Evolutionary conservation across 2,888 invertebrate genomes (phyloP).

Genomic region (Cyclophora punctaria): DNA sequence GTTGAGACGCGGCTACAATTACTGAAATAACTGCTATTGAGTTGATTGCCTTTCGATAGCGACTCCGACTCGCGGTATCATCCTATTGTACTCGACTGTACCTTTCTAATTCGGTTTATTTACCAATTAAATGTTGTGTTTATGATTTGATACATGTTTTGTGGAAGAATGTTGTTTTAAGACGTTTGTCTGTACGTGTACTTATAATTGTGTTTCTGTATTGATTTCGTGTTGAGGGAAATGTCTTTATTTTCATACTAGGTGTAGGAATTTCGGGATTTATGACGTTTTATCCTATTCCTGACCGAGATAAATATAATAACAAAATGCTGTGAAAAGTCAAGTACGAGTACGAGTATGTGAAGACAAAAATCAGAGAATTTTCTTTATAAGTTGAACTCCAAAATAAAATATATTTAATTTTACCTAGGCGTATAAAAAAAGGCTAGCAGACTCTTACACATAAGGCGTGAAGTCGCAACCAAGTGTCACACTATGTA

Average conservation of each 20-base stretch:
- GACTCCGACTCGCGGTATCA: constrained; percentile 1
- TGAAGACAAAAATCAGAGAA: too few species aligned
- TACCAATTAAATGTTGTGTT: constrained; percentile 8
- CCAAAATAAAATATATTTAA: too few species aligned
- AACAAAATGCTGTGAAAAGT: background rate
- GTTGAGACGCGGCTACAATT: constrained; percentile 22
- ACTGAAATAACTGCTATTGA: constrained; percentile 26
- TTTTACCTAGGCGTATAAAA: too few species aligned
- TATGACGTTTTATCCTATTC: too few species aligned
- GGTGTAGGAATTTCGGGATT: background rate
- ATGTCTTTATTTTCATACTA: background rate
- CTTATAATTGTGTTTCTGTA: background rate
- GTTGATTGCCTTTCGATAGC: constrained; percentile 17
- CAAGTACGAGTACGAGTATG: too few species aligned
- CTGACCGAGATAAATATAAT: too few species aligned
- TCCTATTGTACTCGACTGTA: constrained; percentile 2
- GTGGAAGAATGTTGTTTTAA: too few species aligned
- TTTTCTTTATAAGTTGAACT: too few species aligned
- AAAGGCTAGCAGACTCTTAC: too few species aligned
- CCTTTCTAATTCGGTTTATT: constrained; percentile 5
- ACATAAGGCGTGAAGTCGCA: too few species aligned
- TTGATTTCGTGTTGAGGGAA: background rate
- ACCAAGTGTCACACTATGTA: too few species aligned
- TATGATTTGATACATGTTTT: background rate
- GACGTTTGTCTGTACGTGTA: too few species aligned